Evolutionary conservation across 2,888 invertebrate genomes (phyloP), one percentile per base, ranked within the genome.

Genomic region (Dolomedes plantarius): DNA sequence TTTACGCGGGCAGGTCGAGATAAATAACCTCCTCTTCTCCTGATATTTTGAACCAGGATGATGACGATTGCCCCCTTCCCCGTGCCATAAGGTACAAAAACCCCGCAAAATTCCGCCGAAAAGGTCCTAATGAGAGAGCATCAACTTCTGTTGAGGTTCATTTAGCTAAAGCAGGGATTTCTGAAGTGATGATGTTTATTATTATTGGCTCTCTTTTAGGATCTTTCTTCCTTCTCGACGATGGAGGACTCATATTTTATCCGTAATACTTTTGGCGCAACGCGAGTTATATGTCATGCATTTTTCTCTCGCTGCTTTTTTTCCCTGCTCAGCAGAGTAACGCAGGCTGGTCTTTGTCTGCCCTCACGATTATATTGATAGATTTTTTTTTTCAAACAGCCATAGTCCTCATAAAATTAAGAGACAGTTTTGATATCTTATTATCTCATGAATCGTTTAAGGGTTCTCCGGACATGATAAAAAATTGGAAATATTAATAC

Each of bases 111-210:
- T 85, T 78, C 83, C 76, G 69, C 36, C 74, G 74, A 75, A 75
- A 82, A 32, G 36, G 23, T 16, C 50, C 83, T 85, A 85, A 85
- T 85, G 83, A 85, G 76, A 36, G 32, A 2, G 46, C 77, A 85
- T 85, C 83, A 85, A 68, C 76, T 72, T 72, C 36, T 41, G 67
- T 72, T 32, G 64, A 39, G 77, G 77, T 85, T 85, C 83, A 85
- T 85, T 85, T 85, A 77, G 77, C 56, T 85, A 85, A 77, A 76
- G 67, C 72, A 36, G 77, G 83, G 77, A 77, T 85, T 85, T 28
- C 32, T 32, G 28, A 69, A 65, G 71, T 36, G 28, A 69, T 36
- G 27, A 77, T 85, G 77, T 77, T 85, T 85, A 85, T 85, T 85
- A 85, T 85, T 85, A 85, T 85, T 85, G 72, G 72, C 67, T 62